Evolutionary conservation across 2,797 vertebrate genomes (phyloP), one percentile per base, ranked within the genome.

Genomic region (Buphagus erythrorhynchus): DNA sequence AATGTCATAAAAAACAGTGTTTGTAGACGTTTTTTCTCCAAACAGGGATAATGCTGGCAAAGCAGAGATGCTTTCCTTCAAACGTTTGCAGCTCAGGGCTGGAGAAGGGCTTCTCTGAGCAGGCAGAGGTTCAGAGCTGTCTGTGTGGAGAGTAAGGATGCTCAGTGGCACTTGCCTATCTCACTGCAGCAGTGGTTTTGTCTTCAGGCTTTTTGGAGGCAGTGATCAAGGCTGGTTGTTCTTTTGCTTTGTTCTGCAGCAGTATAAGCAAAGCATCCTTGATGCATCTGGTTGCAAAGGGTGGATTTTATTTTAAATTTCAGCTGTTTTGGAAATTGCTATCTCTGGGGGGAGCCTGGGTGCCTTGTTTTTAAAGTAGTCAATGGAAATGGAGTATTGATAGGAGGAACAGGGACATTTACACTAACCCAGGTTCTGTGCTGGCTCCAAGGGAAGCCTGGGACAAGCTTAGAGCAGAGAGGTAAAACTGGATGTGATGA

Each of bases 1-100:
- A 51, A 65, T 83, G 40, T 74, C 65, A 51, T 91, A 35, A 88
- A 85, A 88, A 62, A 1, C 24, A 65, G 40, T 31, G 48, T 90
- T 90, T 65, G 48, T 54, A 36, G 31, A 61, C 38, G 15, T 29
- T 80, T 66, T 63, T 18, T 74, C 45, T 93, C 76, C 67, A 79
- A 91, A 79, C 9, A 69, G 28, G 33, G 48, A 88, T 46, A 86
- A 75, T 69, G 43, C 51, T 96, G 87, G 82, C 90, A 96, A 89
- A 91, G 57, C 52, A 67, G 58, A 71, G 67, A 54, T 71, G 45
- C 73, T 72, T 84, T 92, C 68, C 28, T 81, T 75, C 59, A 55
- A 19, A 49, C 6, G 4, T 40, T 67, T 72, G 31, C 36, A 45
- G 52, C 33, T 72, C 1, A 1, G 26, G 87, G 12, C 54, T 88